Percentiles rank a stretch among this genome's conserved stretches.
phyloP scores from a whole-genome alignment of 1,140 invertebrate species.

The Achroia grisella region DNA sequence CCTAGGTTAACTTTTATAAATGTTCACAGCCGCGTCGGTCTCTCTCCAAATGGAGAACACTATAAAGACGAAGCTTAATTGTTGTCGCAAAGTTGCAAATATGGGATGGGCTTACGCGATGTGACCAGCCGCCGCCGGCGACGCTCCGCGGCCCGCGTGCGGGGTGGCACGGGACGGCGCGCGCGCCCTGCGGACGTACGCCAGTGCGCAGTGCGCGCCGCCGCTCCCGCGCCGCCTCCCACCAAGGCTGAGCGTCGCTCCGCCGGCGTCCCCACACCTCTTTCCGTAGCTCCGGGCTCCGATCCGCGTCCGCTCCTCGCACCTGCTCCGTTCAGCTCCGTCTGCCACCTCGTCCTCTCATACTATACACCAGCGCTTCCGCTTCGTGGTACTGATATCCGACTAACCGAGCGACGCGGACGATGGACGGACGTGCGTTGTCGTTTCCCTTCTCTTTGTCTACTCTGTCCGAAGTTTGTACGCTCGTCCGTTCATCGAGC shows the following conservation, averaged over 20 bases:
- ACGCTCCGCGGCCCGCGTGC: constrained; percentile 67
- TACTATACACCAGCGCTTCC: constrained; percentile 46
- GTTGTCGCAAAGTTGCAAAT: constrained; percentile 72
- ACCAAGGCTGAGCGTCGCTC: constrained; percentile 51
- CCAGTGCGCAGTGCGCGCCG: no score
- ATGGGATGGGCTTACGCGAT: constrained; percentile 79
- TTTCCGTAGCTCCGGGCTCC: not conserved
- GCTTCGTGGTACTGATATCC: constrained; percentile 60
- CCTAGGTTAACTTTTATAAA: constrained; percentile 45
- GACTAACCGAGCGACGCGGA: constrained; percentile 57
- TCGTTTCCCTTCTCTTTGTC: constrained; percentile 1
- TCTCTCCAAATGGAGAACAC: constrained; percentile 45
- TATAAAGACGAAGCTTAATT: constrained; percentile 73
- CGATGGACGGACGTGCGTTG: constrained; percentile 59
- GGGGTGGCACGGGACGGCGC: constrained; percentile 37
- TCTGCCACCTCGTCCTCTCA: constrained; percentile 13
- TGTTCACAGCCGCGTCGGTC: constrained; percentile 69
- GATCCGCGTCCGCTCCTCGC: constrained; percentile 4
- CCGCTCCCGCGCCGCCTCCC: constrained; percentile 44
- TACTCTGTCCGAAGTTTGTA: constrained; percentile 11
- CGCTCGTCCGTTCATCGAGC: constrained; percentile 59
- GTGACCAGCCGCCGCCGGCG: constrained; percentile 76
- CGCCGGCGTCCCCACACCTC: constrained; percentile 41
- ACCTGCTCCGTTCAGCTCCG: constrained; percentile 7
- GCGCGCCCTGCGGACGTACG: constrained; percentile 29